A percentile compares a stretch with the other conserved stretches of the same genome.
Evolutionary conservation across 1,140 invertebrate genomes (phyloP).

Genomic region (Arctopsyche grandis): DNA sequence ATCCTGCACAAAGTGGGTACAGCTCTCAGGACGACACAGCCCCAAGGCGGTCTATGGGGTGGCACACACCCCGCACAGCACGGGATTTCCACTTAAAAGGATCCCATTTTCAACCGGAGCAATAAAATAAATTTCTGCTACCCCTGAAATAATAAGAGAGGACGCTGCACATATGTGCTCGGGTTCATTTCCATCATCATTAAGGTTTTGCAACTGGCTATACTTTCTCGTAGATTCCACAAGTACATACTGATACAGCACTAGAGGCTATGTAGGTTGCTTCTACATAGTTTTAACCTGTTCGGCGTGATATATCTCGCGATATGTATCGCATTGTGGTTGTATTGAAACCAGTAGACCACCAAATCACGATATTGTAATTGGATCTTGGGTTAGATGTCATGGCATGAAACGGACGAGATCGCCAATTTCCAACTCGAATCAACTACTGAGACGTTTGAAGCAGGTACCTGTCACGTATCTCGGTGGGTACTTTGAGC

Average conservation of each 20-base stretch:
- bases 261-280: neutral
- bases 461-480: no score
- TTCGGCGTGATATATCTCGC: neutral
- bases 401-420: neutral
- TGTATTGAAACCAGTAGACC: no score
- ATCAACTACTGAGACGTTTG: neutral
- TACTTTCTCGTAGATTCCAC: neutral
- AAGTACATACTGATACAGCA: no score
- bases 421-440: neutral
- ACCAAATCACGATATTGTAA: no score
- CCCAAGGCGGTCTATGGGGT: neutral
- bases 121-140: conserved; percentile 44
- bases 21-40: neutral
- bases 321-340: neutral
- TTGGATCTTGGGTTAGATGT: no score
- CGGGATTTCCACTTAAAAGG: conserved; percentile 47
- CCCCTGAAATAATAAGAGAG: neutral
- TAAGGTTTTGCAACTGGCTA: conserved; percentile 18
- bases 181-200: conserved; percentile 31
- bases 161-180: conserved; percentile 1
- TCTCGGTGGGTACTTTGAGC: no score
- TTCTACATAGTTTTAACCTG: neutral
- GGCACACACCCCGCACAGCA: neutral
- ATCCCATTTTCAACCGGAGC: conserved; percentile 45
- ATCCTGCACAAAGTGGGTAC: conserved; percentile 28